Base-by-base conservation (phyloP, 1,140 invertebrate species). In the Drosophila sechellia region DNA sequence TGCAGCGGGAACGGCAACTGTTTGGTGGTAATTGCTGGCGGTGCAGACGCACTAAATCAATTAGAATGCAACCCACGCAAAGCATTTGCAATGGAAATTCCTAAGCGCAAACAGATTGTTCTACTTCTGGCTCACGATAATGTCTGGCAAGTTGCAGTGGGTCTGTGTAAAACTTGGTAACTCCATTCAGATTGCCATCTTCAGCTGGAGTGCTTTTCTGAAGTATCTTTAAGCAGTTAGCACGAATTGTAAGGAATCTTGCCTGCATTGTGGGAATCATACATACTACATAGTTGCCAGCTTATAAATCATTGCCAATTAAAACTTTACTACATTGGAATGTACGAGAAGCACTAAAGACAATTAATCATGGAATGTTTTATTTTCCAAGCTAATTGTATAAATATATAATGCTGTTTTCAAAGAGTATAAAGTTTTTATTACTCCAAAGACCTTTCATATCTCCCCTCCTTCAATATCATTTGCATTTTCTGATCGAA, bases 31-130 rank as follows among this genome's bases (percentile, higher is more conserved):
- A 70, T 61, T 69, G 61, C 31, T 76, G 39, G 22, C 43, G 68
- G 63, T 53, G 50, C 61, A 79, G 77, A 79, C 81, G 81, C 81
- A 84, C 81, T 84, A 85, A 79, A 81, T 86, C 83, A 86, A 87
- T 85, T 87, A 81, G 61, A 79, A 77, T 53, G 34, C 60, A 70
- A 37, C 52, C 54, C 52, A 52, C 66, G 37, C 48, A 45, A 58
- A 35, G 39, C 53, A 69, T 69, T 56, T 75, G 74, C 73, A 77
- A 58, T 55, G 58, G 49, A 65, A 72, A 71, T 71, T 70, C 69
- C 68, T 57, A 70, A 57, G 65, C 68, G 49, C 37, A 56, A 68
- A 70, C 68, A 71, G 64, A 70, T 71, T 71, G 68, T 71, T 71
- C 68, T 49, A 70, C 68, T 70, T 70, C 65, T 55, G 70, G 68